Conservation (phyloP, 30 jellyfish, hydroid and myxozoan genomes). For the Haliclystus octoradiatus region DNA sequence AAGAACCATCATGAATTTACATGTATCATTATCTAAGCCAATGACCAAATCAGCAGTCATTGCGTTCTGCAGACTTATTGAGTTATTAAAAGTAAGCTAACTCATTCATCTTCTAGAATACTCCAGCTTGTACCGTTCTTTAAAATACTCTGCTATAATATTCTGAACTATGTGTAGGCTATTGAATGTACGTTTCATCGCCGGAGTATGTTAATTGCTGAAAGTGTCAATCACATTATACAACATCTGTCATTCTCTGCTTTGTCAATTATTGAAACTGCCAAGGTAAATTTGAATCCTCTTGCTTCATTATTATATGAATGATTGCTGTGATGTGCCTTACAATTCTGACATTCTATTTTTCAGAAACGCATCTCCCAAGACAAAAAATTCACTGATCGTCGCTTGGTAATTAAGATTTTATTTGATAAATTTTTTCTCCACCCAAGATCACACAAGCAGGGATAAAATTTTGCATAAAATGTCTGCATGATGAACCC, state of each 20-base stretch:
- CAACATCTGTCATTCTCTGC: conserved; percentile 67
- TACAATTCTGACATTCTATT: neutral
- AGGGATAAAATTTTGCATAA: too few relatives aligned
- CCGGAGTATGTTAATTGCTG: conserved; percentile 61
- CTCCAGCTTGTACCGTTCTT: neutral
- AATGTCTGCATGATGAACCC: too few relatives aligned
- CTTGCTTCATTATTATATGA: neutral
- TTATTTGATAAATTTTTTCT: too few relatives aligned
- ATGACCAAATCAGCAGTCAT: conserved; percentile 93
- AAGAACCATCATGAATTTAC: conserved; percentile 80
- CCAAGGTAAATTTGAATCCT: conserved; percentile 39
- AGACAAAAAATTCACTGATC: conserved; percentile 84
- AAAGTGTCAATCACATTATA: conserved; percentile 33
- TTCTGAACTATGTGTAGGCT: conserved; percentile 79
- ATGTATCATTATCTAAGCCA: conserved; percentile 84
- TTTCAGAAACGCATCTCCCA: conserved; percentile 54
- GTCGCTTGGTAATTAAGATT: conserved; percentile 55
- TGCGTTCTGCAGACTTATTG: conserved; percentile 87
- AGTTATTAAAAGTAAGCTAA: conserved; percentile 57
- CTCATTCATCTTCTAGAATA: too few relatives aligned
- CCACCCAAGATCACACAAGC: too few relatives aligned
- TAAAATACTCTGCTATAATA: neutral
- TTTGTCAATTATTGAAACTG: conserved; percentile 36
- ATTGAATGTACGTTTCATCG: conserved; percentile 88
- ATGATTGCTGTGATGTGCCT: neutral